phyloP scores from a whole-genome alignment of 2,113 vertebrate species.

The Proterorhinus semilunaris region DNA sequence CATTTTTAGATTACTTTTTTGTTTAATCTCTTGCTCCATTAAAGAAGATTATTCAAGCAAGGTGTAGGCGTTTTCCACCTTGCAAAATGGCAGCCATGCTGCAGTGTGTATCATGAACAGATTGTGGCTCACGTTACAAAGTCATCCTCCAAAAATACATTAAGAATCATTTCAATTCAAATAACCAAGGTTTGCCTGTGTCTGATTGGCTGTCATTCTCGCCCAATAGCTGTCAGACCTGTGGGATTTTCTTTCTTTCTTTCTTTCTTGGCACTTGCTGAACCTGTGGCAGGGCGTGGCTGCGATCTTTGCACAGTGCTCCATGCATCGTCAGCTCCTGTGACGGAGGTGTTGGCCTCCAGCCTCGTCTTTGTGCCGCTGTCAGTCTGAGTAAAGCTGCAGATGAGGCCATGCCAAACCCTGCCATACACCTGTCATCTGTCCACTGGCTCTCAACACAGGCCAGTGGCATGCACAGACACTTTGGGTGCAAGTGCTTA shows the following conservation, averaged over 20 bases:
- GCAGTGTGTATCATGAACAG: no score
- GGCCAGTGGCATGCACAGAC: background rate
- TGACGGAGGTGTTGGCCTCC: constrained; percentile 38
- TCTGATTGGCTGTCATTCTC: constrained; percentile 39
- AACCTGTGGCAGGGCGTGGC: constrained; percentile 13
- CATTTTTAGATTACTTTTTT: no score
- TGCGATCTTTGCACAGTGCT: constrained; percentile 31
- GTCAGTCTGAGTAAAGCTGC: constrained; percentile 34
- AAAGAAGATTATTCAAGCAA: no score
- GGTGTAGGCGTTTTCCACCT: no score
- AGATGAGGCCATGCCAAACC: constrained; percentile 24
- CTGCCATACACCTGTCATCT: background rate
- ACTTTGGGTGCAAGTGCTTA: no score
- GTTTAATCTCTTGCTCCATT: no score
- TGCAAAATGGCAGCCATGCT: no score
- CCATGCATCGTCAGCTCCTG: constrained; percentile 27
- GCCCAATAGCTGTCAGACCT: constrained; percentile 35
- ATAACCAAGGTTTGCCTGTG: background rate
- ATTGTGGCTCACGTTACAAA: no score
- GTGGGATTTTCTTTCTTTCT: constrained; percentile 39
- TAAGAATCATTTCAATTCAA: no score
- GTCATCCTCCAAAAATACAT: no score
- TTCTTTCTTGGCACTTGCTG: constrained; percentile 12
- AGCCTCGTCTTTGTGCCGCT: constrained; percentile 24
- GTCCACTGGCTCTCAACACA: background rate